A percentile compares a stretch with the other conserved stretches of the same genome.
These are phyloP conservation scores for Bruchidius siliquastri DNA, from an alignment of 2,888 invertebrate genomes.

Conservation along the genomic window DNA sequence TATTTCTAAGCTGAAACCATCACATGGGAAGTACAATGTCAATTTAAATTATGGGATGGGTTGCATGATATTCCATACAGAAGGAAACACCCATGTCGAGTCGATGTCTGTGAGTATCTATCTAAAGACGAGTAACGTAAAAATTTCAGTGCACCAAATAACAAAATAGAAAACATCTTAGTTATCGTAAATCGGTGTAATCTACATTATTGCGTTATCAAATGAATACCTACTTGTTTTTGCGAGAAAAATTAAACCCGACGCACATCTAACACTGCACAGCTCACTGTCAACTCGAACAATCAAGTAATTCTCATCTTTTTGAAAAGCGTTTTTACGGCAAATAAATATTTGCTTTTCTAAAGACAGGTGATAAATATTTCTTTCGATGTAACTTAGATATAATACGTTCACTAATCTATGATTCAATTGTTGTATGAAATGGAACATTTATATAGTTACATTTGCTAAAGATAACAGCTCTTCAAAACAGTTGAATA, in stretches of 20 bases:
- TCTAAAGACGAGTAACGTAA: too few species aligned
- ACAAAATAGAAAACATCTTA: too few species aligned
- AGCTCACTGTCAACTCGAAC: neutral
- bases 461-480: neutral
- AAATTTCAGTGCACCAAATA: too few species aligned
- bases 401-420: neutral
- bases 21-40: too few species aligned
- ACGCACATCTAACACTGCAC: neutral
- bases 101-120: too few species aligned
- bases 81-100: too few species aligned
- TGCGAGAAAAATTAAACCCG: neutral
- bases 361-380: neutral
- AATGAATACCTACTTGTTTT: neutral
- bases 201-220: neutral
- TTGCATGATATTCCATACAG: too few species aligned
- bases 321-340: neutral
- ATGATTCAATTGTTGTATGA: neutral
- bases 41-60: too few species aligned
- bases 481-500: neutral
- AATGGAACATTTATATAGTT: neutral
- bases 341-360: neutral
- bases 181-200: too few species aligned
- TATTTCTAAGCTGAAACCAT: too few species aligned
- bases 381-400: neutral
- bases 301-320: neutral